phyloP scores from a whole-genome alignment of 2,113 vertebrate genomes.

The Pygoscelis antarcticus region DNA sequence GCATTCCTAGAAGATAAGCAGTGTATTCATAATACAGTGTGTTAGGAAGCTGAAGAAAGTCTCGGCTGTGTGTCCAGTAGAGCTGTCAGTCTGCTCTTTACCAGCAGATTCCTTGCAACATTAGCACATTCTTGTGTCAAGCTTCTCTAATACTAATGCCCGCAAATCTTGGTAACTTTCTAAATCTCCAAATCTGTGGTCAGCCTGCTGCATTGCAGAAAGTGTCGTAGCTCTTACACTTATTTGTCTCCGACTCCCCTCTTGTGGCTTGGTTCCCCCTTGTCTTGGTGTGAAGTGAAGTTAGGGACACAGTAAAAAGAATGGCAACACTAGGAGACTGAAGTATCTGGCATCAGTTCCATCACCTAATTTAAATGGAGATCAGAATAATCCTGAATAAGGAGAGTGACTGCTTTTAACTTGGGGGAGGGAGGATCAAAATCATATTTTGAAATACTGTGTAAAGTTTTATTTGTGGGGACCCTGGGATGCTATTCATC shows the following conservation, averaged over 20 bases:
- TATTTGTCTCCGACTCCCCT: not conserved
- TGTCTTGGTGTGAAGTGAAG: not conserved
- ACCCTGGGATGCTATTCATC: not conserved
- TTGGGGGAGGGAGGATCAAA: not conserved
- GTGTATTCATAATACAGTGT: not conserved
- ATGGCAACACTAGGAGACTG: not conserved
- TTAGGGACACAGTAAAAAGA: not conserved
- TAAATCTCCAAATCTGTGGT: not conserved
- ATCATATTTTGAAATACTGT: not conserved
- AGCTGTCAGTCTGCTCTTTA: not conserved
- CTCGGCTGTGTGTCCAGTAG: not conserved
- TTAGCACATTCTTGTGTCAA: not conserved
- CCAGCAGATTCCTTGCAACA: not conserved
- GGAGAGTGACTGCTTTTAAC: not conserved
- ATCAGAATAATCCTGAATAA: not conserved
- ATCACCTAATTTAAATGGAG: not conserved
- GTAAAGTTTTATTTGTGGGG: not conserved
- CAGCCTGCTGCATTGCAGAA: not conserved
- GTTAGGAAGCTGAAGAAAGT: not conserved
- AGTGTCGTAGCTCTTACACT: accelerated
- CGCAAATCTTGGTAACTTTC: not conserved
- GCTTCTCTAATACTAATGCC: not conserved
- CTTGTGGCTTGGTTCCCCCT: not conserved
- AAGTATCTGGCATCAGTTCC: not conserved
- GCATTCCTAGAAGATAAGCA: not conserved